These are phyloP conservation scores for Vanacampus margaritifer DNA, from an alignment of 2,113 vertebrate species.

Conservation along the genomic window DNA sequence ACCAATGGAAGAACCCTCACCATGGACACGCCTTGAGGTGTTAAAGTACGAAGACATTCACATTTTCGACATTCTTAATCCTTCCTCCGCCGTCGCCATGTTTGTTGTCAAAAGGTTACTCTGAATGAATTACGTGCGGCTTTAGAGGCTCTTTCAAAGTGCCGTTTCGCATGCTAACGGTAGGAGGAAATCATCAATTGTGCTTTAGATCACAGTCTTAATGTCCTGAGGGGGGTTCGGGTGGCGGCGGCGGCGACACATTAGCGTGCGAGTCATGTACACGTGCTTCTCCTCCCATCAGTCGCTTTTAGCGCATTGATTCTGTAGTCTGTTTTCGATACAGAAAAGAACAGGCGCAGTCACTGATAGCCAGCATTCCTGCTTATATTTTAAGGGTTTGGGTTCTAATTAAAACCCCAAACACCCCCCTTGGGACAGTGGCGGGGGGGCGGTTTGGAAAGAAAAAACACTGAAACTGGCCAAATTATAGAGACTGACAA, in stretches of 20 bases:
- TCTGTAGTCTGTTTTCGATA: constrained; percentile 1
- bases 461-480: constrained; percentile 14
- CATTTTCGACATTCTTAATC: not conserved
- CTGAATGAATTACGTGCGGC: not conserved
- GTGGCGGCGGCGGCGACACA: constrained; percentile 18
- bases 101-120: constrained; percentile 2
- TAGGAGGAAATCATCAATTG: constrained; percentile 33
- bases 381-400: not conserved
- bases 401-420: constrained; percentile 1
- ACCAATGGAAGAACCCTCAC: not conserved
- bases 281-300: constrained; percentile 7
- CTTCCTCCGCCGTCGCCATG: not conserved
- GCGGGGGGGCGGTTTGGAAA: not conserved
- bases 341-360: not conserved
- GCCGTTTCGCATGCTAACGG: constrained; percentile 14
- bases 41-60: not conserved
- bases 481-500: constrained; percentile 60
- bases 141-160: constrained; percentile 1
- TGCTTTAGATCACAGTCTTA: constrained; percentile 22
- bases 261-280: constrained; percentile 32
- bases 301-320: constrained; percentile 9
- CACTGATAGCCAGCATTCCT: not conserved
- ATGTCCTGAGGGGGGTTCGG: constrained; percentile 4
- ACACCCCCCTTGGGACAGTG: not conserved
- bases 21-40: not conserved